Conservation (phyloP, 2,113 vertebrate genomes). For the Noctilio leporinus region DNA sequence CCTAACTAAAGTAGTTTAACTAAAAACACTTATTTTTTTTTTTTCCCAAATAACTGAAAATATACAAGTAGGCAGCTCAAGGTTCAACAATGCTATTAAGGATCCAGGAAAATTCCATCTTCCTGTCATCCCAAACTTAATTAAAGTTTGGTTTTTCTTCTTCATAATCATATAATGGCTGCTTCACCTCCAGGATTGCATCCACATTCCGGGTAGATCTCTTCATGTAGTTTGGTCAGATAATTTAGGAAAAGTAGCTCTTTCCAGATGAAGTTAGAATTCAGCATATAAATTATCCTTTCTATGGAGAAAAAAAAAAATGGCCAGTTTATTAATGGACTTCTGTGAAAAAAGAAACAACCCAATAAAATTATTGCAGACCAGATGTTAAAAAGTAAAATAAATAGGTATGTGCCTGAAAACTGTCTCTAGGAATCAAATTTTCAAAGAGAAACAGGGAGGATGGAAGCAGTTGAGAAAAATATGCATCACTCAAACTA, state of each 20-base stretch:
- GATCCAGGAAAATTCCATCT: not conserved
- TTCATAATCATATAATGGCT: not conserved
- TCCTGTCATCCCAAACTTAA: not conserved
- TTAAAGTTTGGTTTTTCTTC: not conserved
- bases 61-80: not conserved
- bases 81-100: not conserved
- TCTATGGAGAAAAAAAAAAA: not conserved
- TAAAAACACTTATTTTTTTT: not conserved
- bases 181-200: not conserved
- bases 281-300: not conserved
- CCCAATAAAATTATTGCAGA: not conserved
- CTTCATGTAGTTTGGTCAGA: not conserved
- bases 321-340: not conserved
- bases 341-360: not conserved
- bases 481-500: not conserved
- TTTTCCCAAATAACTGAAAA: conserved; percentile 19
- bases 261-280: not conserved
- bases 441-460: not conserved
- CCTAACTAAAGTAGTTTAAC: not conserved
- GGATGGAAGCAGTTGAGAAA: not conserved
- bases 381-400: conserved; percentile 18
- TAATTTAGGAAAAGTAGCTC: not conserved
- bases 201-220: not conserved
- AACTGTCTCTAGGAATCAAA: not conserved
- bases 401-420: not conserved